phyloP scores from a whole-genome alignment of 30 jellyfish, hydroid and myxozoan genomes.

The Hydra vulgaris region DNA sequence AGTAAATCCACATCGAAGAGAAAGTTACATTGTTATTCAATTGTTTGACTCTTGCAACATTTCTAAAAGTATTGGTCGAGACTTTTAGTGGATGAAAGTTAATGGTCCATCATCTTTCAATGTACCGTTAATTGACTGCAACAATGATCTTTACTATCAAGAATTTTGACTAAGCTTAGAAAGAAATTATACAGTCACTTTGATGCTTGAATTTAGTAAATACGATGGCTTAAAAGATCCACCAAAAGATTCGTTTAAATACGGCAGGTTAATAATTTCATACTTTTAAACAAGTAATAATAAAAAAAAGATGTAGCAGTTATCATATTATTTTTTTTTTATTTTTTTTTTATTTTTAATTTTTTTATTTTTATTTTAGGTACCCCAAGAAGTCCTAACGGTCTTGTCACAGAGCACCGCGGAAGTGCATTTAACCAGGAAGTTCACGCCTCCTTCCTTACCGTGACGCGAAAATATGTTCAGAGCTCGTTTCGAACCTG shows the following conservation, averaged over 20 bases:
- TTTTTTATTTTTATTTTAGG: no score
- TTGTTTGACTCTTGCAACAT: background rate
- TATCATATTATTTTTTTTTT: no score
- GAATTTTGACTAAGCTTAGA: no score
- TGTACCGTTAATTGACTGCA: background rate
- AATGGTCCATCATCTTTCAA: background rate
- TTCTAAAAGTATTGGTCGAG: background rate
- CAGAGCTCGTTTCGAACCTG: no score
- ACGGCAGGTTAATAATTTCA: background rate
- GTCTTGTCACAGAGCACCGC: no score
- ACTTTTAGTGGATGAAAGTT: background rate
- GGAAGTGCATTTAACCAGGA: no score
- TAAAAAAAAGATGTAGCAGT: no score
- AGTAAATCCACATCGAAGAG: background rate
- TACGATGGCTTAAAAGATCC: background rate
- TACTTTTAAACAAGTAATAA: no score
- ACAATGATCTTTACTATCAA: background rate
- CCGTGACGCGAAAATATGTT: no score
- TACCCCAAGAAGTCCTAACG: no score
- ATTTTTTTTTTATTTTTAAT: no score
- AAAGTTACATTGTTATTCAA: background rate
- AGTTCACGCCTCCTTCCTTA: no score
- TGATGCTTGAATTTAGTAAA: background rate
- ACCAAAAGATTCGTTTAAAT: background rate
- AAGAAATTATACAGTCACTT: background rate